Percentiles rank a stretch among this genome's conserved stretches.
Conservation (phyloP, 2,888 invertebrate species). For the Calameuta idolon region DNA sequence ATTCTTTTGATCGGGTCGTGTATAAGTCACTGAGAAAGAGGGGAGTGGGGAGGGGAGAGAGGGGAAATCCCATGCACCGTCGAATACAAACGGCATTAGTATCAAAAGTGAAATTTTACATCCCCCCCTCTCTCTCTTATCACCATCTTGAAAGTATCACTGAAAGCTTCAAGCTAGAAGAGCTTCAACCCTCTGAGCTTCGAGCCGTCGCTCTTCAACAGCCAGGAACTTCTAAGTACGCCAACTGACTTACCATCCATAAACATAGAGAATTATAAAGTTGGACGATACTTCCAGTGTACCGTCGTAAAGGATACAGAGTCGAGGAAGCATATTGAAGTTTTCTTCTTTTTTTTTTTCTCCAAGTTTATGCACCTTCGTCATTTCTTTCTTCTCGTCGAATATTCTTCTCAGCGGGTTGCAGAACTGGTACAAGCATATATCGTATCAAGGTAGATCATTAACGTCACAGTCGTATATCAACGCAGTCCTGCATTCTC, state of each 20-base stretch:
- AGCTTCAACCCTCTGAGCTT: not conserved
- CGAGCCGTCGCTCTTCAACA: not conserved
- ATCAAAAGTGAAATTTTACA: not conserved
- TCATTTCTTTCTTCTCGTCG: not conserved
- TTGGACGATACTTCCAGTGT: not conserved
- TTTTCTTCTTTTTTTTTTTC: not conserved
- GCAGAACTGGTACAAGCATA: not conserved
- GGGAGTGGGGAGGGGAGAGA: too few relatives aligned
- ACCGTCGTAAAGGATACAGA: not conserved
- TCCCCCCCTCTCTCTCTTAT: not conserved
- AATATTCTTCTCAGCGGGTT: not conserved
- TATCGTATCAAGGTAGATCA: not conserved
- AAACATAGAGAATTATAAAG: not conserved
- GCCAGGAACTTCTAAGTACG: not conserved
- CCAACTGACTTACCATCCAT: not conserved
- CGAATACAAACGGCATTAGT: not conserved
- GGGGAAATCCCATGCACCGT: not conserved
- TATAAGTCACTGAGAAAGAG: not conserved
- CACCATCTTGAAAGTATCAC: not conserved
- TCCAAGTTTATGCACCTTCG: not conserved
- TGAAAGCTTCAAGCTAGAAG: not conserved
- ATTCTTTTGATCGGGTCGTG: constrained; percentile 7
- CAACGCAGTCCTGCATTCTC: too few relatives aligned
- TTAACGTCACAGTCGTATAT: too few relatives aligned
- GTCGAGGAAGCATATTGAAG: not conserved